Conservation (phyloP, 2,888 invertebrate genomes). For the Luperina testacea region DNA sequence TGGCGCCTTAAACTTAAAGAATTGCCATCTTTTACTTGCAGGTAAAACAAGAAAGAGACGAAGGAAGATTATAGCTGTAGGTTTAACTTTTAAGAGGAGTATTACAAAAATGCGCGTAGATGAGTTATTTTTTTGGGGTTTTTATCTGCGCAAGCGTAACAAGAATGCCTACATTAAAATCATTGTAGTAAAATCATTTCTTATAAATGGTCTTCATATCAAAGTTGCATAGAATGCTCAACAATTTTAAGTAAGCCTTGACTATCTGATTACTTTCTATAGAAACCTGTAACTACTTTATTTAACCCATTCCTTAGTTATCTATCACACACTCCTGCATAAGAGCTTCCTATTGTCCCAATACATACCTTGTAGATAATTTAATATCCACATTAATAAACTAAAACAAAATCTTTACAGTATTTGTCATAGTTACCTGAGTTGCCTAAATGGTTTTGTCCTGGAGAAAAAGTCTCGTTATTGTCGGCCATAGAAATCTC, state of each 20-base stretch:
- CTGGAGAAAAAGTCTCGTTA: slow-evolving; percentile 92
- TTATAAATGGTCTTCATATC: neutral
- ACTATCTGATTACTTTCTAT: neutral
- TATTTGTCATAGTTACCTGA: slow-evolving; percentile 72
- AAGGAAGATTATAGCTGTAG: neutral
- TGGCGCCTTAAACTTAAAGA: neutral
- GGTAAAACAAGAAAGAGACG: neutral
- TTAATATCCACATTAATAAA: neutral
- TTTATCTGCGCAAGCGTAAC: slow-evolving; percentile 11
- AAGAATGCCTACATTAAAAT: slow-evolving; percentile 3
- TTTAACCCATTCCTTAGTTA: neutral
- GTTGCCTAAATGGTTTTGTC: slow-evolving; percentile 85
- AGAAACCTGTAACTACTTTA: slow-evolving; percentile 5
- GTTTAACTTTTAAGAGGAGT: neutral
- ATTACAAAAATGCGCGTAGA: too few relatives aligned
- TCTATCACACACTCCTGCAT: neutral
- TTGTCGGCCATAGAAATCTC: slow-evolving; percentile 97
- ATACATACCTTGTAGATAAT: neutral
- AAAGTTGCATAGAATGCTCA: neutral
- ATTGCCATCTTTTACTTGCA: neutral
- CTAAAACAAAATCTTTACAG: neutral
- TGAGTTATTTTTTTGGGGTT: neutral
- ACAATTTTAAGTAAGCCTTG: neutral
- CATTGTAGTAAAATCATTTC: neutral
- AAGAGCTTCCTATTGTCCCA: slow-evolving; percentile 1